A percentile compares a stretch with the other conserved stretches of the same genome.
Evolutionary conservation across 2,113 vertebrate species (phyloP).

Genomic region (human): GRCh38 chr1:185177501-185178000

Average conservation of each 20-base stretch:
- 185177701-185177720: slow-evolving; percentile 33
- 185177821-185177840: neutral
- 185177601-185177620: neutral
- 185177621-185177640: neutral
- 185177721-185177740: neutral
- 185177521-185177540: neutral
- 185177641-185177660: slow-evolving; percentile 38
- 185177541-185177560: neutral
- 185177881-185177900: neutral
- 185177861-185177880: neutral
- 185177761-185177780: neutral
- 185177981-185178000: neutral
- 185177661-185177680: neutral
- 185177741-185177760: neutral
- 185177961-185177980: neutral
- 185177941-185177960: neutral
- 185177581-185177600: neutral
- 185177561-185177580: neutral
- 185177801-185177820: neutral
- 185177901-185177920: slow-evolving; percentile 1
- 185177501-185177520: neutral
- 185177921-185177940: neutral
- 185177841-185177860: neutral
- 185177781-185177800: neutral
- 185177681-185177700: slow-evolving; percentile 37